phyloP scores from a whole-genome alignment of 2,888 invertebrate species.

The Antitype chi region DNA sequence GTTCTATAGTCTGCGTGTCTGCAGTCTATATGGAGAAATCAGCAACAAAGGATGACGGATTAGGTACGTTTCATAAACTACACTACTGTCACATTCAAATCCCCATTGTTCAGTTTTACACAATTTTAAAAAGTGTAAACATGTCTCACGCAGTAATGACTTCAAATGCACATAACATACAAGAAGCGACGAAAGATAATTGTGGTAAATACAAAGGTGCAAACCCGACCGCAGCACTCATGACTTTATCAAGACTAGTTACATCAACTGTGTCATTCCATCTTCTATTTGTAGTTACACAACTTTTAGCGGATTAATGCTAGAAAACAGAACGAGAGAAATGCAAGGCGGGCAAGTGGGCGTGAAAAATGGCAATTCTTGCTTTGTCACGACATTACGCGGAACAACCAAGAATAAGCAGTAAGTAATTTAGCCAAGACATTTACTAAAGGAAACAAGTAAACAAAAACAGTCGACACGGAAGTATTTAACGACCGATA shows the following conservation, averaged over 20 bases:
- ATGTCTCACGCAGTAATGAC: conserved; percentile 7
- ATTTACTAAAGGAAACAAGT: conserved; percentile 33
- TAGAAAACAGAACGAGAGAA: conserved; percentile 81
- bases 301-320: conserved; percentile 77
- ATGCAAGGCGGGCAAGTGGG: conserved; percentile 76
- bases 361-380: conserved; percentile 80
- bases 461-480: conserved; percentile 36
- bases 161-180: conserved; percentile 16
- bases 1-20: not conserved
- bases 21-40: not conserved
- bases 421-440: conserved; percentile 3
- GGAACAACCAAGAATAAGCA: conserved; percentile 47
- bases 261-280: conserved; percentile 56
- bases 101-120: conserved; percentile 23
- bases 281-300: conserved; percentile 74
- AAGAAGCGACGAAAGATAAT: conserved; percentile 34
- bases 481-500: conserved; percentile 42
- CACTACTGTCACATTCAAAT: conserved; percentile 32
- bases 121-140: conserved; percentile 20
- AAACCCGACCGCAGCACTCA: conserved; percentile 31
- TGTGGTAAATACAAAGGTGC: conserved; percentile 40
- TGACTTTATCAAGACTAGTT: conserved; percentile 49
- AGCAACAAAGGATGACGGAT: conserved; percentile 12
- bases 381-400: conserved; percentile 72
- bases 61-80: conserved; percentile 23